Evolutionary conservation across 2,797 vertebrate genomes (phyloP).

Genomic region (Sebastes vulpes): DNA sequence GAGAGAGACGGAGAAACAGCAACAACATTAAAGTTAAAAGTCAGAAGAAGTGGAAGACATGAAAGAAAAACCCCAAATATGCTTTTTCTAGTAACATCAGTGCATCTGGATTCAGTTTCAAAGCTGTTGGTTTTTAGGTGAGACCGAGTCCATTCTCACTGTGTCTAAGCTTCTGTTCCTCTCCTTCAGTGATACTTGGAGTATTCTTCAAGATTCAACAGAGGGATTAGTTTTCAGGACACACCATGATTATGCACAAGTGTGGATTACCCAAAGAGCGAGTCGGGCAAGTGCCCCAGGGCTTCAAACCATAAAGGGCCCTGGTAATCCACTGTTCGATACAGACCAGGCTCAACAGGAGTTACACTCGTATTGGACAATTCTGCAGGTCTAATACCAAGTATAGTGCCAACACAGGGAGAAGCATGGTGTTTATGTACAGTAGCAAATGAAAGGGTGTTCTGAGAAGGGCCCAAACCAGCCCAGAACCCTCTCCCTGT

Average conservation of each 20-base stretch:
- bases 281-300: background rate
- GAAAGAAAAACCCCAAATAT: background rate
- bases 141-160: background rate
- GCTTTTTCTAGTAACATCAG: background rate
- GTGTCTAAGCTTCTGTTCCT: background rate
- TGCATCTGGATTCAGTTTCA: background rate
- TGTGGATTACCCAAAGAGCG: slow-evolving; percentile 36
- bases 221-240: slow-evolving; percentile 12
- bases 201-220: background rate
- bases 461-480: background rate
- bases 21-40: background rate
- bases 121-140: background rate
- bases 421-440: background rate
- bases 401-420: background rate
- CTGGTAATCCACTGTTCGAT: slow-evolving; percentile 12
- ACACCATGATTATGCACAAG: slow-evolving; percentile 29
- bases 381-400: background rate
- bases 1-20: background rate
- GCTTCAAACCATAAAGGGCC: background rate
- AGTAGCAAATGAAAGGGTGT: background rate
- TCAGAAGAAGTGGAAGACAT: background rate
- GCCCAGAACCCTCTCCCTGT: background rate
- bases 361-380: background rate
- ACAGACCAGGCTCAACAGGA: background rate
- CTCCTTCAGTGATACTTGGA: background rate